Evolutionary conservation across 2,888 invertebrate species (phyloP), one percentile per base, ranked within the genome.

Genomic region (Mayetiola destructor): DNA sequence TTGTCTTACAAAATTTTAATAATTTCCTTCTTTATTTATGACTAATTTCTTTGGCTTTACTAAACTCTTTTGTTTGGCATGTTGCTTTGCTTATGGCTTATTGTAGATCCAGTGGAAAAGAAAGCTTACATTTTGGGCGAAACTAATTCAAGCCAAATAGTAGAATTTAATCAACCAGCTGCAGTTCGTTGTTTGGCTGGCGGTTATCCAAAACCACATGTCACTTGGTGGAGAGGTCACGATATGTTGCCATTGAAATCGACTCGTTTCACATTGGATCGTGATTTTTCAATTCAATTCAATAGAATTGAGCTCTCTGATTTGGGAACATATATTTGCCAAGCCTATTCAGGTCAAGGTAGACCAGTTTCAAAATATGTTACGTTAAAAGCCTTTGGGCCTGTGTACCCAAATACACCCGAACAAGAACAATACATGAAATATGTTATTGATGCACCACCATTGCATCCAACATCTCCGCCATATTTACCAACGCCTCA

Each of bases 291-390:
- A 1, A 75, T 95, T 52, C 76, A 81, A 59, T 87, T 95, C 65
- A 76, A 81, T 56, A 74, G 79, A 1, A 81, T 93, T 14, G 77
- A 80, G 35, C 65, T 84, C 20, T 78, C 80, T 6, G 85, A 85
- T 64, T 77, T 90, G 56, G 94, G 93, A 4, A 78, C 83, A 55
- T 95, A 95, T 73, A 85, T 84, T 6, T 95, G 95, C 67, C 85
- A 88, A 66, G 93, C 89, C 4, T 93, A 85, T 71, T 93, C 93
- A 67, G 89, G 88, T 2, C 68, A 80, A 9, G 84, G 82, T 12
- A 80, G 81, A 62, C 82, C 92, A 5, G 84, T 84, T 1, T 83
- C 86, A 53, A 85, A 87, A 81, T 78, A 82, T 14, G 79, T 88
- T 8, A 77, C 79, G 0, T 77, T 93, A 14, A 80, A 81, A 65